Percentiles rank a stretch among this genome's conserved stretches.
Conservation (phyloP, 2,797 vertebrate genomes). For the Lithobates sylvaticus region DNA sequence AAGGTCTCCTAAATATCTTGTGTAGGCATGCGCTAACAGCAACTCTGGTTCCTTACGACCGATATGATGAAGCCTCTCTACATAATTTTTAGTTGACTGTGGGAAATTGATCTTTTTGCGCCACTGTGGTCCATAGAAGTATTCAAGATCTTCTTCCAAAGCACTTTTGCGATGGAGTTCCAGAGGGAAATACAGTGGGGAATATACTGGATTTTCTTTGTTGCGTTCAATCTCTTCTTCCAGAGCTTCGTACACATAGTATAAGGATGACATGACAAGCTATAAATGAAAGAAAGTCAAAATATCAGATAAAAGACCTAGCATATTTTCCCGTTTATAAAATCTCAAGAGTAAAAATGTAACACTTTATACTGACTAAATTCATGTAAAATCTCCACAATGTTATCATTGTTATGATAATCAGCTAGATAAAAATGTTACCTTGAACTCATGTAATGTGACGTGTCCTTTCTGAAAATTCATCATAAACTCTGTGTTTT, state of each 20-base stretch:
- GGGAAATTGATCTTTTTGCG: conserved; percentile 80
- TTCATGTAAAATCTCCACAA: too few species aligned
- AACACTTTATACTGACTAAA: too few species aligned
- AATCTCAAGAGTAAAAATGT: too few species aligned
- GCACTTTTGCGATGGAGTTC: conserved; percentile 85
- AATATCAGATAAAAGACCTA: too few species aligned
- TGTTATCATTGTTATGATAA: too few species aligned
- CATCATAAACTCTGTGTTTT: conserved; percentile 90
- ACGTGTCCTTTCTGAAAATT: conserved; percentile 91
- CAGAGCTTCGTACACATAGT: conserved; percentile 87
- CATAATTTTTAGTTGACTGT: conserved; percentile 82
- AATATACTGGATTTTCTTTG: conserved; percentile 78
- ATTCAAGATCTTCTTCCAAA: conserved; percentile 85
- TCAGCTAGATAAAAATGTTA: conserved; percentile 61
- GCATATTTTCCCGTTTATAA: too few species aligned
- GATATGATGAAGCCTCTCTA: conserved; percentile 76
- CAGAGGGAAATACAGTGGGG: conserved; percentile 88
- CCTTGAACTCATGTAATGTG: conserved; percentile 87
- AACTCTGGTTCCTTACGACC: conserved; percentile 84
- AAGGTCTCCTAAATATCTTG: conserved; percentile 93
- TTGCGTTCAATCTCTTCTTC: conserved; percentile 89
- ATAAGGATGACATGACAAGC: conserved; percentile 89
- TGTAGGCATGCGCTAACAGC: conserved; percentile 91
- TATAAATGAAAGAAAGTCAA: conserved; percentile 66
- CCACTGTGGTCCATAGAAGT: conserved; percentile 87